phyloP scores from a whole-genome alignment of 2,888 invertebrate species.

The Serripes groenlandicus region DNA sequence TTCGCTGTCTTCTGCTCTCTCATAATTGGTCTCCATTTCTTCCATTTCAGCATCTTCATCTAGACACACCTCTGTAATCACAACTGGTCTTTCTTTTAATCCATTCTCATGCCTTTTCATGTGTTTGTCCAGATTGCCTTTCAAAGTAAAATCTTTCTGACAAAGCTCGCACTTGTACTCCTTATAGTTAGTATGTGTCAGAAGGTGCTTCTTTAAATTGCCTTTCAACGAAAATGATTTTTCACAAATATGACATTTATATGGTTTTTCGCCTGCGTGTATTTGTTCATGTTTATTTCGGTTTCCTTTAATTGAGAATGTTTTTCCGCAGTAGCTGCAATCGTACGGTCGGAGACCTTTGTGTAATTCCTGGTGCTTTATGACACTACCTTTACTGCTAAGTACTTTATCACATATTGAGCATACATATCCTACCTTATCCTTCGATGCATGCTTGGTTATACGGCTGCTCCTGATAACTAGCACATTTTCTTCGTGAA shows the following conservation, averaged over 20 bases:
- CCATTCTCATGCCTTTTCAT: conserved; percentile 77
- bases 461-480: conserved; percentile 7
- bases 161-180: conserved; percentile 42
- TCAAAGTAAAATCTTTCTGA: conserved; percentile 50
- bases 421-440: conserved; percentile 16
- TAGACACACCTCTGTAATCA: conserved; percentile 55
- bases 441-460: background rate
- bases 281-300: conserved; percentile 56
- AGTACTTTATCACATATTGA: conserved; percentile 27
- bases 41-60: background rate
- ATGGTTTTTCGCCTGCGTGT: conserved; percentile 28
- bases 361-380: conserved; percentile 52
- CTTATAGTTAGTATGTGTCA: conserved; percentile 49
- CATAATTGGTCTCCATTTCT: background rate
- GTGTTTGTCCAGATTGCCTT: conserved; percentile 59
- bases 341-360: conserved; percentile 46
- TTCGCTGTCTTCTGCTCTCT: background rate
- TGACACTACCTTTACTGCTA: conserved; percentile 51
- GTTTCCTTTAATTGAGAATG: conserved; percentile 60
- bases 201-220: conserved; percentile 47
- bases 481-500: conserved; percentile 46
- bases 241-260: conserved; percentile 45
- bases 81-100: conserved; percentile 28
- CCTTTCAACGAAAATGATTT: conserved; percentile 56
- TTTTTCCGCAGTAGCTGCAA: conserved; percentile 52